These are phyloP conservation scores for Neodontobutis hainanensis DNA, from an alignment of 2,113 vertebrate genomes.

Conservation along the genomic window DNA sequence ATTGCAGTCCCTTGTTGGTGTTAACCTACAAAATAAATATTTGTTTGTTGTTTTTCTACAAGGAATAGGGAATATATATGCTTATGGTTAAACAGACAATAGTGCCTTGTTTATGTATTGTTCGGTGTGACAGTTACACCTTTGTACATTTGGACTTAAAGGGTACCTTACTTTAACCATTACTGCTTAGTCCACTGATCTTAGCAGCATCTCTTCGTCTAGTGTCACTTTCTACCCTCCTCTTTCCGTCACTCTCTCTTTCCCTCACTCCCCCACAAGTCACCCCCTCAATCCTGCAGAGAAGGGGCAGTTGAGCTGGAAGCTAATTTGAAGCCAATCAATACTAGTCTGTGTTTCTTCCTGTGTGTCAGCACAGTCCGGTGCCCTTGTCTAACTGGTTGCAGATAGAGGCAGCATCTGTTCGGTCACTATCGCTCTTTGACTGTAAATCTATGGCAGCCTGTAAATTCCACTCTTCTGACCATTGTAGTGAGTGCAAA, in stretches of 20 bases:
- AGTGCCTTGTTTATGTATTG: background rate
- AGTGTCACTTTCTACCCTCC: constrained; percentile 25
- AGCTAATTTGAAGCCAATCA: constrained; percentile 91
- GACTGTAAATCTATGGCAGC: constrained; percentile 66
- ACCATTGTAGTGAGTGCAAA: constrained; percentile 34
- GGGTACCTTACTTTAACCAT: too few relatives aligned
- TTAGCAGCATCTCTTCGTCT: constrained; percentile 40
- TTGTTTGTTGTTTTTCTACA: too few relatives aligned
- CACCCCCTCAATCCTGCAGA: constrained; percentile 36
- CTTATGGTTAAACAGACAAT: too few relatives aligned
- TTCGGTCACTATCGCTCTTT: constrained; percentile 45
- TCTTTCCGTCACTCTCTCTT: constrained; percentile 13
- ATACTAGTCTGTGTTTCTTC: constrained; percentile 85
- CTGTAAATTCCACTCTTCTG: constrained; percentile 42
- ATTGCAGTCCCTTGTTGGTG: too few relatives aligned
- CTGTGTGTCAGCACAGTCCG: constrained; percentile 71
- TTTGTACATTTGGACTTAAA: too few relatives aligned
- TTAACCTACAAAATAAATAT: too few relatives aligned
- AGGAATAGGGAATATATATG: too few relatives aligned
- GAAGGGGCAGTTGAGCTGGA: constrained; percentile 65
- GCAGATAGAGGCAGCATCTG: constrained; percentile 53
- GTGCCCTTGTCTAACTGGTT: constrained; percentile 65
- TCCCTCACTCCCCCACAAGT: constrained; percentile 34
- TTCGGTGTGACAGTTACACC: too few relatives aligned
- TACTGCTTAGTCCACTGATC: constrained; percentile 27